Percentiles rank a stretch among this genome's conserved stretches.
Evolutionary conservation across 64 coral and sea anemone genomes (phyloP).

Genomic region (Stichodactyla helianthus): DNA sequence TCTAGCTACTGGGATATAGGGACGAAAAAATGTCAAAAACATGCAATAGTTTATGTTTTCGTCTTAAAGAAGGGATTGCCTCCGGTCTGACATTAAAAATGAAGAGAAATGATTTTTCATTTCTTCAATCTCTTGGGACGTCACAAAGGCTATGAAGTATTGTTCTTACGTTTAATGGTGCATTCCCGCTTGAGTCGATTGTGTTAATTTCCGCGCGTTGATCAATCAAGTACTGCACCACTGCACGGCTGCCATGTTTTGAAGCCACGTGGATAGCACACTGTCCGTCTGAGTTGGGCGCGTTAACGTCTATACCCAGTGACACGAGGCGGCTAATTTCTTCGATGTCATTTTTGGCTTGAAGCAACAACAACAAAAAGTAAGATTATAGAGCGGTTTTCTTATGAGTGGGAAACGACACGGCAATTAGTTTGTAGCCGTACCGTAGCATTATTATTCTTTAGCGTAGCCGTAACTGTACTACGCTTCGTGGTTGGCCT

Average conservation of each 20-base stretch:
- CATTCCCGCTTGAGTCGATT: slow-evolving; percentile 75
- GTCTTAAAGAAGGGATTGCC: too few species aligned
- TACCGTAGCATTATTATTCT: too few species aligned
- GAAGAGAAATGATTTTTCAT: too few species aligned
- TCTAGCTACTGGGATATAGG: too few species aligned
- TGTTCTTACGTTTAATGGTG: slow-evolving; percentile 79
- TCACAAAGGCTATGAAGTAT: neutral
- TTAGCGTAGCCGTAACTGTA: too few species aligned
- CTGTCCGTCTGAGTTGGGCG: slow-evolving; percentile 46
- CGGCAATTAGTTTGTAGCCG: too few species aligned
- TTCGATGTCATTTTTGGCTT: slow-evolving; percentile 65
- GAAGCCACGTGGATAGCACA: slow-evolving; percentile 76
- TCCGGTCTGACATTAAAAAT: too few species aligned
- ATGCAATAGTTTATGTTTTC: too few species aligned
- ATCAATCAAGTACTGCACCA: slow-evolving; percentile 88
- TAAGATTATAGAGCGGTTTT: neutral
- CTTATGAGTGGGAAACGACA: neutral
- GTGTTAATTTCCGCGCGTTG: slow-evolving; percentile 79
- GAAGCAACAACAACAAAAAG: slow-evolving; percentile 1
- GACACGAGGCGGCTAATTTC: slow-evolving; percentile 61
- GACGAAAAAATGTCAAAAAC: too few species aligned
- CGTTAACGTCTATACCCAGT: slow-evolving; percentile 73
- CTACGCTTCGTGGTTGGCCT: too few species aligned
- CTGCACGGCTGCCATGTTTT: slow-evolving; percentile 40
- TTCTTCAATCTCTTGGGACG: too few species aligned